phyloP scores from a whole-genome alignment of 2,797 vertebrate genomes.

The Argyrosomus regius region DNA sequence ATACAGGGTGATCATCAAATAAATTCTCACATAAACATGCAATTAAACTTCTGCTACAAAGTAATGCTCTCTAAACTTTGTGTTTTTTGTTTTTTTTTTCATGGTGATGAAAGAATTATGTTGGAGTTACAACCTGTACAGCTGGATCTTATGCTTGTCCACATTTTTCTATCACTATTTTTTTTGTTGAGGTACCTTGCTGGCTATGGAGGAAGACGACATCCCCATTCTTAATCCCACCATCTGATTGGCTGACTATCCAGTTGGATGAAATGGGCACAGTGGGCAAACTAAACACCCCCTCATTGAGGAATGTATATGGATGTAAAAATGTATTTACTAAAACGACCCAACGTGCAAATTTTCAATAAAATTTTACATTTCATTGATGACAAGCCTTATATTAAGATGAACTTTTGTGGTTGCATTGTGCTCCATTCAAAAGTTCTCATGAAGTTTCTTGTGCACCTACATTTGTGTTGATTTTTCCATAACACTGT shows the following conservation, averaged over 20 bases:
- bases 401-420: neutral
- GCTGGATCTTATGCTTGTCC: neutral
- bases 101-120: neutral
- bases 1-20: too few relatives aligned
- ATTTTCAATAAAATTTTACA: too few relatives aligned
- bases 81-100: neutral
- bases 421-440: neutral
- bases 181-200: neutral
- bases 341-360: neutral
- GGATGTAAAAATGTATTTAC: neutral
- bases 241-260: neutral
- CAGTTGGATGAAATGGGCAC: neutral
- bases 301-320: neutral
- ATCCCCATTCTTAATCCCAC: neutral
- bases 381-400: too few relatives aligned
- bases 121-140: neutral
- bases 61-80: too few relatives aligned
- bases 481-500: too few relatives aligned
- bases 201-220: neutral
- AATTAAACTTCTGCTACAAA: too few relatives aligned
- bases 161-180: neutral
- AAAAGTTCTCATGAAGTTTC: neutral
- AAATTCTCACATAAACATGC: too few relatives aligned
- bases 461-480: neutral
- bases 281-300: neutral